Evolutionary conservation across 2,797 vertebrate species (phyloP).

Genomic region (Pelodytes ibericus): DNA sequence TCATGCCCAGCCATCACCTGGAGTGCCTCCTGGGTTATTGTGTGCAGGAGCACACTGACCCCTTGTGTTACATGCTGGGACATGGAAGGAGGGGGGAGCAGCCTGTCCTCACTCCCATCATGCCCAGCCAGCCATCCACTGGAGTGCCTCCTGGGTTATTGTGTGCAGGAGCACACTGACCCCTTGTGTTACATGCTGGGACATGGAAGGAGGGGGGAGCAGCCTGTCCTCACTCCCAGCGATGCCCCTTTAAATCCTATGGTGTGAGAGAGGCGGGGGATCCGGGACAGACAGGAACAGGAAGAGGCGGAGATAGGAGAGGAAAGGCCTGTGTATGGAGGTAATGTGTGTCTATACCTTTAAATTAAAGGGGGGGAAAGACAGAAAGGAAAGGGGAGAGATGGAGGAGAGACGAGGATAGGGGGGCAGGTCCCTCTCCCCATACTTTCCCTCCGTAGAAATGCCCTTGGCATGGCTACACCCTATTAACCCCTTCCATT

Average conservation of each 20-base stretch:
- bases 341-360: conserved; percentile 36
- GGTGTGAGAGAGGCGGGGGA: conserved; percentile 30
- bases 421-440: neutral
- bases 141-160: too few relatives aligned
- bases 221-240: neutral
- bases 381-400: neutral
- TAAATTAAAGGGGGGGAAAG: conserved; percentile 24
- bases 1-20: too few relatives aligned
- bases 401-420: neutral
- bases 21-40: too few relatives aligned
- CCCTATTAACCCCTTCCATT: neutral
- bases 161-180: too few relatives aligned
- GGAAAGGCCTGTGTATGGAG: conserved; percentile 20
- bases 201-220: neutral
- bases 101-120: too few relatives aligned
- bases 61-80: too few relatives aligned
- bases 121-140: too few relatives aligned
- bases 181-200: too few relatives aligned
- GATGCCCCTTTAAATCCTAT: conserved; percentile 35
- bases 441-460: neutral
- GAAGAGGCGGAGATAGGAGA: conserved; percentile 20
- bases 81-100: too few relatives aligned
- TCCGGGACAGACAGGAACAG: neutral
- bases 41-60: too few relatives aligned
- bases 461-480: neutral